Evolutionary conservation across 2,113 vertebrate species (phyloP).

Genomic region (Anser brachyrhynchus): DNA sequence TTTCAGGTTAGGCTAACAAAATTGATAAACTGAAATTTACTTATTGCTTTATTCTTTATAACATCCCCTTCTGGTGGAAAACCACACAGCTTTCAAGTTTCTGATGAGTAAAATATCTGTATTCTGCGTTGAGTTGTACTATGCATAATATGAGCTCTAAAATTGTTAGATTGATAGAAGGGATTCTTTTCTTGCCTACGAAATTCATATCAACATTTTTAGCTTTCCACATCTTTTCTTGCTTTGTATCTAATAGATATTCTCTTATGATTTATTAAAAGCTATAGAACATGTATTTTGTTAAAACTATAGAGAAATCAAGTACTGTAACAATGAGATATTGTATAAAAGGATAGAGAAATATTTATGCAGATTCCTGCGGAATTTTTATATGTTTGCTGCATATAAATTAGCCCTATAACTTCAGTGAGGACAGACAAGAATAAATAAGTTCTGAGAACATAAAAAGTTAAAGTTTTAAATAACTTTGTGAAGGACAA

Average conservation of each 20-base stretch:
- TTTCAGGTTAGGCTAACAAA: neutral
- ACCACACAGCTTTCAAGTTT: neutral
- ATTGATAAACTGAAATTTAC: neutral
- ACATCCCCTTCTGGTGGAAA: neutral
- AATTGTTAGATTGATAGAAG: neutral
- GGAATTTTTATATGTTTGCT: constrained; percentile 11
- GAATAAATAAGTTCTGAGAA: neutral
- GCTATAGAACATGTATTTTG: neutral
- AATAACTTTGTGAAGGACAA: neutral
- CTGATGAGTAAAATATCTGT: neutral
- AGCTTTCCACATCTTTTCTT: neutral
- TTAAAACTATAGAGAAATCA: constrained; percentile 46
- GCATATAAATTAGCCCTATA: constrained; percentile 27
- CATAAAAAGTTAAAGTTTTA: neutral
- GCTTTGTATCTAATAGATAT: neutral
- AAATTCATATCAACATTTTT: neutral
- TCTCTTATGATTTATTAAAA: constrained; percentile 47
- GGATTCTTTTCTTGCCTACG: neutral
- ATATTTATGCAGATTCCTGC: constrained; percentile 30
- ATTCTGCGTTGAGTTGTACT: neutral
- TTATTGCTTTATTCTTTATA: neutral
- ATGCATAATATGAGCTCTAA: neutral
- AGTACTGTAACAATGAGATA: constrained; percentile 18
- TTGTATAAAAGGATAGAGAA: neutral
- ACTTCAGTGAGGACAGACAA: neutral